Evolutionary conservation across 2,888 invertebrate genomes (phyloP).

Genomic region (Drosophila gaucha): DNA sequence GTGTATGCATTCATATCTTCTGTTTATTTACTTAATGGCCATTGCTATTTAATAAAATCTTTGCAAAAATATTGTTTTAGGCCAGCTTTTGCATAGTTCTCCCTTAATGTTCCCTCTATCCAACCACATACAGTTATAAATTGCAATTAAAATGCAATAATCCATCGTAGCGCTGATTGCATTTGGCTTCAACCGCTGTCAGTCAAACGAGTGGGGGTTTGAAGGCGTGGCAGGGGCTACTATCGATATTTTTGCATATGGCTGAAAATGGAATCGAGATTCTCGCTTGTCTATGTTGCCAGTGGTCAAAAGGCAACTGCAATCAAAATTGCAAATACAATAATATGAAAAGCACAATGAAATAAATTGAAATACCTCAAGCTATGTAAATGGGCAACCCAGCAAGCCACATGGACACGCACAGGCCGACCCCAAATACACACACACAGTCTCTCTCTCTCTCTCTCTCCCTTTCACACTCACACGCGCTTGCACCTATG

Average conservation of each 20-base stretch:
- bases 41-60: slow-evolving; percentile 53
- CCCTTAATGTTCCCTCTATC: not conserved
- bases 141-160: slow-evolving; percentile 53
- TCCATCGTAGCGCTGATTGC: slow-evolving; percentile 40
- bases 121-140: slow-evolving; percentile 17
- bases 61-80: slow-evolving; percentile 64
- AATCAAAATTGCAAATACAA: slow-evolving; percentile 80
- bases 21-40: slow-evolving; percentile 66
- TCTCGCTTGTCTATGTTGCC: slow-evolving; percentile 37
- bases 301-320: slow-evolving; percentile 73
- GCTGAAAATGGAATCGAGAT: slow-evolving; percentile 36
- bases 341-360: slow-evolving; percentile 81
- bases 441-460: not conserved
- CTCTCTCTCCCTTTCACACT: slow-evolving; percentile 2
- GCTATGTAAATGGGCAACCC: slow-evolving; percentile 73
- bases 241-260: slow-evolving; percentile 66
- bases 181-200: slow-evolving; percentile 24
- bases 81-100: slow-evolving; percentile 33
- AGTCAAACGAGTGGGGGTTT: slow-evolving; percentile 19
- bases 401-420: slow-evolving; percentile 39
- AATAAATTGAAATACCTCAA: slow-evolving; percentile 80
- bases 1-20: slow-evolving; percentile 26
- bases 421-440: slow-evolving; percentile 34
- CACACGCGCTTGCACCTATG: slow-evolving; percentile 31
- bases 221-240: not conserved